Evolutionary conservation across 2,888 invertebrate species (phyloP).

Genomic region (Deroplatys truncata): DNA sequence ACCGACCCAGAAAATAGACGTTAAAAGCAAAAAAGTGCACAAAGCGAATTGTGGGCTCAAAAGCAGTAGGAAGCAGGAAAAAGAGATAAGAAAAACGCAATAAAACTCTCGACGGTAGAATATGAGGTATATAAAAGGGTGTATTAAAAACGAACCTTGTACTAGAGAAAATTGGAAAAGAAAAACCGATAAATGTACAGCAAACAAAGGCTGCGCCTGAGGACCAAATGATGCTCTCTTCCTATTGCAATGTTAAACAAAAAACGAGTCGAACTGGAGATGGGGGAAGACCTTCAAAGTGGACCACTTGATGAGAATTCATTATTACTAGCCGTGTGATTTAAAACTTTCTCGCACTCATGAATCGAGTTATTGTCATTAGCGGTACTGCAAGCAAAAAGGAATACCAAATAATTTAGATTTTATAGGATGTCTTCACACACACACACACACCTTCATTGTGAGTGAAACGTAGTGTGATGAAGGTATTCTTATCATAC

Average conservation of each 20-base stretch:
- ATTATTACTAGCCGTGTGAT: too few relatives aligned
- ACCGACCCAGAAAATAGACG: not conserved
- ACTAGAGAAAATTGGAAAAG: not conserved
- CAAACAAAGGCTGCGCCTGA: not conserved
- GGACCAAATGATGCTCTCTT: too few relatives aligned
- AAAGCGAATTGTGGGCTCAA: not conserved
- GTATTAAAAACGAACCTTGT: not conserved
- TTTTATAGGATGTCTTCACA: too few relatives aligned
- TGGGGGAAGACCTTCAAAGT: too few relatives aligned
- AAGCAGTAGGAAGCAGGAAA: not conserved
- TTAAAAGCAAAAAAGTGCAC: not conserved
- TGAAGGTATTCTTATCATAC: too few relatives aligned
- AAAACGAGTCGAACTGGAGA: not conserved
- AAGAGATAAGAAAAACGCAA: not conserved
- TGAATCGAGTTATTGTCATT: too few relatives aligned
- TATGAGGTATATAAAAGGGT: not conserved
- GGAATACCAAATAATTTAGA: too few relatives aligned
- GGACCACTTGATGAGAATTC: too few relatives aligned
- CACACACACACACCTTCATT: too few relatives aligned
- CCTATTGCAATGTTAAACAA: not conserved
- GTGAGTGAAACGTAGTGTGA: too few relatives aligned
- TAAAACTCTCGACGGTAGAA: not conserved
- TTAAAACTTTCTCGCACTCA: too few relatives aligned
- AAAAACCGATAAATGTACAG: not conserved
- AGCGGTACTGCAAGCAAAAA: too few relatives aligned